phyloP scores from a whole-genome alignment of 2,113 vertebrate genomes.

The Turdus rufiventris region DNA sequence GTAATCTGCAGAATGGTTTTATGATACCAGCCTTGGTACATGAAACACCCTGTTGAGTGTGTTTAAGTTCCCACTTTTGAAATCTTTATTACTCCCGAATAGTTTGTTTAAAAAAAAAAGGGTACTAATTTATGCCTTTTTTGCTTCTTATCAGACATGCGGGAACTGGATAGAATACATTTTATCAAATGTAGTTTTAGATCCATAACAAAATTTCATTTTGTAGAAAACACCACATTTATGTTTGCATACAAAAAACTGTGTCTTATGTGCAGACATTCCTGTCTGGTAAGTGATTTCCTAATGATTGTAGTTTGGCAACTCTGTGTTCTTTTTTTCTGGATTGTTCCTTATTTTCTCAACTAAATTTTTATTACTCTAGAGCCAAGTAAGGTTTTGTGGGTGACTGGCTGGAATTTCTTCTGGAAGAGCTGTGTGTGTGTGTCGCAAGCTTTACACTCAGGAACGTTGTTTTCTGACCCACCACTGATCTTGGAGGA shows the following conservation, averaged over 20 bases:
- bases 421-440: not conserved
- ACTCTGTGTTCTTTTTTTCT: not conserved
- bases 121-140: not conserved
- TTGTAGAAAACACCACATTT: not conserved
- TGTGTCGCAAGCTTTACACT: not conserved
- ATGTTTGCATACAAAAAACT: not conserved
- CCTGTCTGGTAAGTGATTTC: not conserved
- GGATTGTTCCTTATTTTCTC: not conserved
- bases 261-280: not conserved
- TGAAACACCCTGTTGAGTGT: not conserved
- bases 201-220: not conserved
- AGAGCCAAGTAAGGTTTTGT: not conserved
- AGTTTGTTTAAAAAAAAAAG: not conserved
- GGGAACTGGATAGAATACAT: not conserved
- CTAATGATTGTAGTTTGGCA: not conserved
- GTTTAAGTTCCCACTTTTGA: not conserved
- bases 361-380: not conserved
- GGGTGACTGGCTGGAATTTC: not conserved
- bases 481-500: not conserved
- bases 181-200: not conserved
- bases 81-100: not conserved
- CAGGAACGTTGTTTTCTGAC: not conserved
- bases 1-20: not conserved
- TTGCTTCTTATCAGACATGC: not conserved
- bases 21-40: not conserved